Conservation (phyloP, 2,113 vertebrate species). For the Tachysurus vachellii region DNA sequence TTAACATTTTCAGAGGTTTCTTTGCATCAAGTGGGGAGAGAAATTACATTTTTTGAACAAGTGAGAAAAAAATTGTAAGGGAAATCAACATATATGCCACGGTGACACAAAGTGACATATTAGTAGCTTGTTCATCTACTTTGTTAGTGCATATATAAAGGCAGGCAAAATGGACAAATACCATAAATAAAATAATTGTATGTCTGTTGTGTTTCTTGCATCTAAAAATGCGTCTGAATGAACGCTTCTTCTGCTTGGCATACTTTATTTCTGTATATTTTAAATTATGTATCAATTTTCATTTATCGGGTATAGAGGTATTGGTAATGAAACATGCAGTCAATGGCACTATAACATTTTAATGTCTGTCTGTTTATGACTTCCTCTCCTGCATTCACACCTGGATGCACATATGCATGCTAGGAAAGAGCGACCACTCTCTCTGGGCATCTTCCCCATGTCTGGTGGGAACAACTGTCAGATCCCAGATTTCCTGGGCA, state of each 20-base stretch:
- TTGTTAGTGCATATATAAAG: not conserved
- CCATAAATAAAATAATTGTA: not conserved
- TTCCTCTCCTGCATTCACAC: not conserved
- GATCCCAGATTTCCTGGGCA: slow-evolving; percentile 78
- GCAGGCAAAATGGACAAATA: not conserved
- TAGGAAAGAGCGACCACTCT: slow-evolving; percentile 94
- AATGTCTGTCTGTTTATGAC: not conserved
- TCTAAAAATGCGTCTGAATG: not conserved
- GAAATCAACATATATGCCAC: not conserved
- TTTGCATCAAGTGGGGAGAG: not conserved
- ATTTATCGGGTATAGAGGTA: not conserved
- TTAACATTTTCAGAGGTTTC: not conserved
- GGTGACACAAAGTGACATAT: not conserved
- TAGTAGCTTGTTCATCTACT: slow-evolving; percentile 16
- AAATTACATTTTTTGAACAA: not conserved
- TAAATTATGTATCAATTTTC: not conserved
- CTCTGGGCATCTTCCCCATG: slow-evolving; percentile 89
- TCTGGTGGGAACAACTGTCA: slow-evolving; percentile 74
- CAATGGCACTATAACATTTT: not conserved
- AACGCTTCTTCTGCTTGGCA: not conserved
- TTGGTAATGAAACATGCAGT: not conserved
- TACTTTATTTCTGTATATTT: not conserved
- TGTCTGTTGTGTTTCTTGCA: not conserved
- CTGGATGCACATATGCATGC: not conserved
- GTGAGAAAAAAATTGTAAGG: not conserved